A percentile compares a stretch with the other conserved stretches of the same genome.
These are phyloP conservation scores for Dione vanillae DNA, from an alignment of 2,888 invertebrate genomes.

Conservation along the genomic window DNA sequence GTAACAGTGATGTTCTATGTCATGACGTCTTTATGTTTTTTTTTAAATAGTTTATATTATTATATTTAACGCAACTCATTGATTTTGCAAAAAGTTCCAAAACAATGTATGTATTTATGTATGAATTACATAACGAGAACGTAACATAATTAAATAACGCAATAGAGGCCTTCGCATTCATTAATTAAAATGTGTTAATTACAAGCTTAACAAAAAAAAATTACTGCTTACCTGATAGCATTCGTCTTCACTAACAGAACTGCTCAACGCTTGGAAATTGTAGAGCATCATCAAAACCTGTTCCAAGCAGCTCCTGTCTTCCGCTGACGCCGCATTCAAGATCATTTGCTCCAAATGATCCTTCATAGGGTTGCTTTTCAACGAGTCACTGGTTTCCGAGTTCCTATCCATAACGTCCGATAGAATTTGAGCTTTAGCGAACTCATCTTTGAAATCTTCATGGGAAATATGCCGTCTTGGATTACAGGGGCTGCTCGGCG, in stretches of 20 bases:
- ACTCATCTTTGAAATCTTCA: constrained; percentile 80
- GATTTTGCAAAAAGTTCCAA: neutral
- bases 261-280: constrained; percentile 84
- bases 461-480: constrained; percentile 69
- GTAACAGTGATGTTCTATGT: constrained; percentile 8
- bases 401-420: constrained; percentile 76
- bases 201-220: neutral
- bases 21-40: neutral
- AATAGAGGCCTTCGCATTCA: constrained; percentile 1
- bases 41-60: too few relatives aligned
- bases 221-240: constrained; percentile 72
- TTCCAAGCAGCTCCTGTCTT: constrained; percentile 86
- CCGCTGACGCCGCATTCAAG: constrained; percentile 77
- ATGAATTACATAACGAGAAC: constrained; percentile 9
- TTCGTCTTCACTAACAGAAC: constrained; percentile 83
- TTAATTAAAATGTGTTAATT: constrained; percentile 1
- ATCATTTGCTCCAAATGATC: constrained; percentile 82
- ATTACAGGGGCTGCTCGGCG: constrained; percentile 76
- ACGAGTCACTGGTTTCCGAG: constrained; percentile 76
- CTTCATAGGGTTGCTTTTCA: constrained; percentile 78
- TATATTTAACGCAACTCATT: neutral
- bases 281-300: constrained; percentile 86
- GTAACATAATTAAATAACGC: constrained; percentile 7
- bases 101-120: neutral
- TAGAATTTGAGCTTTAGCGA: constrained; percentile 78